A percentile compares a stretch with the other conserved stretches of the same genome.
Conservation (phyloP, 2,888 invertebrate species). For the Apamea crenata region DNA sequence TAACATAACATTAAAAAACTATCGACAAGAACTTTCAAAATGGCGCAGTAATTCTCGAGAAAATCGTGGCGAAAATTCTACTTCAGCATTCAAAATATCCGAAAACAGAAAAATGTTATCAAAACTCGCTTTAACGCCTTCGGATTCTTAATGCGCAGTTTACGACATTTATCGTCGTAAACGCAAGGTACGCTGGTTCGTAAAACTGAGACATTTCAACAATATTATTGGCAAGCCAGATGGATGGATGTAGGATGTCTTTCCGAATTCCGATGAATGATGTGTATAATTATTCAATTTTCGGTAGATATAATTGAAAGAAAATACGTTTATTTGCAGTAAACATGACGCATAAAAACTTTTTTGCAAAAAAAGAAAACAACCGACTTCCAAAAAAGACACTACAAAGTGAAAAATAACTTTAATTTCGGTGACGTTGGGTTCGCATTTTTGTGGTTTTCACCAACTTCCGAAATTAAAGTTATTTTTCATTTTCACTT, state of each 20-base stretch:
- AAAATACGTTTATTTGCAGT: no score
- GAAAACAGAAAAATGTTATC: constrained; percentile 37
- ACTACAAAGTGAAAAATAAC: no score
- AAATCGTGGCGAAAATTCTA: not conserved
- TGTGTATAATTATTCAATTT: not conserved
- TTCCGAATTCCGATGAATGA: not conserved
- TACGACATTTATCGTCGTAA: constrained; percentile 52
- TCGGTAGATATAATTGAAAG: not conserved
- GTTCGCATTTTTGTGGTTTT: no score
- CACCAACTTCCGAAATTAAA: no score
- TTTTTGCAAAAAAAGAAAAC: no score
- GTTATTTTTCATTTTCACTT: no score
- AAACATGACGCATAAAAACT: no score
- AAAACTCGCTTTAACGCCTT: constrained; percentile 12
- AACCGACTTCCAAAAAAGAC: no score
- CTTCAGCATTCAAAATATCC: not conserved
- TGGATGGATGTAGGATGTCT: constrained; percentile 8
- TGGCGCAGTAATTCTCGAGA: not conserved
- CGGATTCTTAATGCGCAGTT: constrained; percentile 36
- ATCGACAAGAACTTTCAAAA: not conserved
- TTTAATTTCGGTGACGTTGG: no score
- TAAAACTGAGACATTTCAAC: constrained; percentile 43
- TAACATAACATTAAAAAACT: not conserved
- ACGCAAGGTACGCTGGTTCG: constrained; percentile 34
- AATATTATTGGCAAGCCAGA: constrained; percentile 46